Evolutionary conservation across 1,140 invertebrate genomes (phyloP), one percentile per base, ranked within the genome.

Genomic region (Dinoponera quadriceps): DNA sequence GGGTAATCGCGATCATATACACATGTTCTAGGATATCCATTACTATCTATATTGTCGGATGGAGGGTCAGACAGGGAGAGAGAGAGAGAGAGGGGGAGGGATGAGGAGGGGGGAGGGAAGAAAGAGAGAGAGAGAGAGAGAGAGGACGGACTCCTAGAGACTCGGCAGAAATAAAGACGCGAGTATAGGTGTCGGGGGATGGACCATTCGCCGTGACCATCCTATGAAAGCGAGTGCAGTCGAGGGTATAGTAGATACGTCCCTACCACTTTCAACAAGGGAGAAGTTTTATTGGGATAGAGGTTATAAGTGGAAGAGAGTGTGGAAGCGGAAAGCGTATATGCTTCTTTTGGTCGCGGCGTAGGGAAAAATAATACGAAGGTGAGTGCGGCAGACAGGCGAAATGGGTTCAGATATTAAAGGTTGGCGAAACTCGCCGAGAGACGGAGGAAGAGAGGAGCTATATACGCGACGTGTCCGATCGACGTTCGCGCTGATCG

Each of bases 161-260:
- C 74, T 62, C 72, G 82, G 54, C 78, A 83, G 88, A 92, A 90
- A 92, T 90, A 90, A 89, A 91, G 90, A 91, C 88, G 86, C 89
- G 87, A 74, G 81, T 88, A 91, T 91, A 88, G 90, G 90, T 92
- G 91, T 87, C 90, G 83, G 84, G 88, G 89, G 90, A 91, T 90
- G 91, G 82, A 84, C 86, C 85, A 85, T 92, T 91, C 85, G 59
- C 68, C 85, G 72, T 88, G 89, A 87, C 88, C 91, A 88, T 92
- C 87, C 88, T 84, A 87, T 90, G 88, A 90, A 90, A 87, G 80
- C 82, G 86, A 91, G 91, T 90, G 90, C 88, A 91, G 80, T 89
- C 85, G 62, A 66, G 84, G 82, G 80, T 87, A 85, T 87, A 81
- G 65, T 87, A 85, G 84, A 86, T 77, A 83, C 85, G 59, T 66